A percentile compares a stretch with the other conserved stretches of the same genome.
These are phyloP conservation scores for Rousettus madagascariensis DNA, from an alignment of 2,797 vertebrate genomes.

Conservation along the genomic window DNA sequence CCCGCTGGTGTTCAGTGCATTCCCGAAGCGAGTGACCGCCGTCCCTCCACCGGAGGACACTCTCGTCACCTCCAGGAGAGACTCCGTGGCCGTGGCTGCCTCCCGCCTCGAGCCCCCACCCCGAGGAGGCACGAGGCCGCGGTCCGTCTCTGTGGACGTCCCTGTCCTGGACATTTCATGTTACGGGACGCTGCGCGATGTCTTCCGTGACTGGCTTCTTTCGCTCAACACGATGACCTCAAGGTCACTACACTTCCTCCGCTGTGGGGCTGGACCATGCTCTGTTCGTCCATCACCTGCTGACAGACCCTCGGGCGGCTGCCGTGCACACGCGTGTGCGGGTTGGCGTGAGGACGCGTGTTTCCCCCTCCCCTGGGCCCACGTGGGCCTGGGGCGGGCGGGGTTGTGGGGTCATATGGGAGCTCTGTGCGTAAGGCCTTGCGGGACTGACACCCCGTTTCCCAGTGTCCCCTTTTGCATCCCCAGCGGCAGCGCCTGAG, in stretches of 20 bases:
- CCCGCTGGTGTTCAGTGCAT: accelerated
- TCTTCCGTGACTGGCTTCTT: neutral
- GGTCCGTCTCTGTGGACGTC: accelerated
- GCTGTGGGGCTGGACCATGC: accelerated
- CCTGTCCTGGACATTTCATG: accelerated
- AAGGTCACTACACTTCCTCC: too few relatives aligned
- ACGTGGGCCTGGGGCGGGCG: accelerated
- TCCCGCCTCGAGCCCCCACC: neutral
- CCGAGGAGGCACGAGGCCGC: accelerated
- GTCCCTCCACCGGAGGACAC: accelerated
- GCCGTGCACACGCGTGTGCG: accelerated
- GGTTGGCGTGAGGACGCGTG: accelerated
- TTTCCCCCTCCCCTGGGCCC: neutral
- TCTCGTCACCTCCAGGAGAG: neutral
- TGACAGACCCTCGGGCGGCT: accelerated
- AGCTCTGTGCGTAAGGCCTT: too few relatives aligned
- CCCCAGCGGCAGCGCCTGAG: accelerated
- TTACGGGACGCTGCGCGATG: accelerated
- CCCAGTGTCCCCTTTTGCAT: neutral
- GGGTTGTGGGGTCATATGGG: accelerated
- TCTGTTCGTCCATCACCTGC: accelerated
- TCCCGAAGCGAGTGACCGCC: accelerated
- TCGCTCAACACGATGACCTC: accelerated
- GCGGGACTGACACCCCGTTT: neutral
- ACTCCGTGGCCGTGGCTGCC: accelerated